Evolutionary conservation across 2,888 invertebrate species (phyloP), one percentile per base, ranked within the genome.

Genomic region (Coronaproctus castanopsis): DNA sequence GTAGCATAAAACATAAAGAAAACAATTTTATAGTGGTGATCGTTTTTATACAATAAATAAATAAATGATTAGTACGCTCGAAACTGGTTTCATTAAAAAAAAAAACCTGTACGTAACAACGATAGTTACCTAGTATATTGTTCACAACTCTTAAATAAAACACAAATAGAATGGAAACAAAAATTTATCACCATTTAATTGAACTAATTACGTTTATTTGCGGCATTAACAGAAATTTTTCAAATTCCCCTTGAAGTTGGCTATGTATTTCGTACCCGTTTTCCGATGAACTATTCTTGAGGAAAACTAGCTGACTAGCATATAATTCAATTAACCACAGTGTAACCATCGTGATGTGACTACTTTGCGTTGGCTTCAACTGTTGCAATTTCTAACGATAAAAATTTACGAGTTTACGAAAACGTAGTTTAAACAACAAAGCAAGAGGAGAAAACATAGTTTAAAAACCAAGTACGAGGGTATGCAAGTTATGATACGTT

Each of bases 251-350:
- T 67, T 88, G 86, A 1, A 85, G 71, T 53, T 77, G 76, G 21
- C 73, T 71, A 65, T 83, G 85, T 51, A 14, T 8, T 5, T 14
- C 5, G 76, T 73, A 1, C 54, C 58, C n/a, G 67, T 66, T 19
- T 67, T 67, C 51, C 66, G 66, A 56, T 54, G 20, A 21, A 24
- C 52, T 36, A 62, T 72, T 72, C 54, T 65, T 63, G 54, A 88
- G 74, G 53, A 80, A 75, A n/a, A 91, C 90, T 60, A 97, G 76
- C 71, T 92, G 86, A 58, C 86, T 87, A 64, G 96, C 76, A 71
- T 86, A 93, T 24, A 98, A 75, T 72, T 98, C 97, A 0, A 91
- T 81, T 65, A 96, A 78, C 96, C 97, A 98, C 58, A 93, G 80
- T 0, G 95, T 87, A 49, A 98, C 77, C 81, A 95, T 88, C 0